Evolutionary conservation across 2,797 vertebrate genomes (phyloP), one percentile per base, ranked within the genome.

Genomic region (Myotis myotis): DNA sequence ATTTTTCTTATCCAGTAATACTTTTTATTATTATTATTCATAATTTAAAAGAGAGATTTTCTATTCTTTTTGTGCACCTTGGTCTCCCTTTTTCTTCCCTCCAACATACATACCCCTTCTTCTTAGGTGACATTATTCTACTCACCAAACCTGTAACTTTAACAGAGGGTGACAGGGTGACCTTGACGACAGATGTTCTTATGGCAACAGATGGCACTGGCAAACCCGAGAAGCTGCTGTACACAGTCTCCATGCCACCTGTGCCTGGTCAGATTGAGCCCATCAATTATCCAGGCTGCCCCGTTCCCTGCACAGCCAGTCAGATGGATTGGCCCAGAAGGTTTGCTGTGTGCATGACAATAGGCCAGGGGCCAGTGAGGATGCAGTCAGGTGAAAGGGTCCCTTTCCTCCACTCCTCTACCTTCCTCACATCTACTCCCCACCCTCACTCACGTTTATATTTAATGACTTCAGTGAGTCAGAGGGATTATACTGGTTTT

Each of bases 101-200:
- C 8, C 78, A 71, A 80, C 71, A 51, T 9, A 6, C 66, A 51
- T 94, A 74, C 11, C 20, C 66, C 57, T 95, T 98, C 97, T 96
- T 97, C 97, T 98, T 98, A 99, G 99, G 99, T 98, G 98, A 99
- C 97, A 98, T 99, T 94, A 98, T 98, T 98, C 98, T 99, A 97
- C 98, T 98, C 98, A 98, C 98, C 98, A 99, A 98, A 98, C 98
- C 98, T 72, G 98, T 99, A 98, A 98, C 96, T 97, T 98, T 99
- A 98, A 98, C 97, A 97, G 99, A 99, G 98, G 99, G 99, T 94
- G 98, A 99, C 98, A 99, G 99, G 96, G 98, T 99, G 96, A 98
- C 99, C 98, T 99, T 99, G 97, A 99, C 97, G 98, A 99, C 99
- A 95, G 99, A 99, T 98, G 96, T 99, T 98, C 99, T 99, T 98